Evolutionary conservation across 2,113 vertebrate genomes (phyloP).

Genomic region (Ochotona curzoniae): DNA sequence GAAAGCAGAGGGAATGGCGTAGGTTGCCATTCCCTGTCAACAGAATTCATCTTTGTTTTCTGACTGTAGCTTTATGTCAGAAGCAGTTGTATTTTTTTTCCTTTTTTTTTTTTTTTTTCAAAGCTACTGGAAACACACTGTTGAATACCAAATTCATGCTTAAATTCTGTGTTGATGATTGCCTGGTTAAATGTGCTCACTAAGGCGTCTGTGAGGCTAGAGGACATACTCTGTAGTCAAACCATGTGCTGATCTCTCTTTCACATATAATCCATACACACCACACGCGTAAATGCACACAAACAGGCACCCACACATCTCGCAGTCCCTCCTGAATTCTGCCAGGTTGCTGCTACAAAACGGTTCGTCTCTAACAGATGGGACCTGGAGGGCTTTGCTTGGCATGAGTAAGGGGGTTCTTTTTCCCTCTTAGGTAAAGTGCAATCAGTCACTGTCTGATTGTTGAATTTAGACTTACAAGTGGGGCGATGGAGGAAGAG

Average conservation of each 20-base stretch:
- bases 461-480: constrained; percentile 60
- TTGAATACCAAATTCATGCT: constrained; percentile 67
- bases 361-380: constrained; percentile 73
- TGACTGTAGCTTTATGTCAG: constrained; percentile 75
- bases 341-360: constrained; percentile 73
- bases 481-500: constrained; percentile 32
- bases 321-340: constrained; percentile 68
- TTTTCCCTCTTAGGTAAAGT: constrained; percentile 69
- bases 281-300: constrained; percentile 36
- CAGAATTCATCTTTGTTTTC: constrained; percentile 62
- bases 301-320: constrained; percentile 69
- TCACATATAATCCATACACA: constrained; percentile 53
- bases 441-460: constrained; percentile 66
- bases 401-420: constrained; percentile 54
- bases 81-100: constrained; percentile 43
- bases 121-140: constrained; percentile 56
- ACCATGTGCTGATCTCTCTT: constrained; percentile 78
- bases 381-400: constrained; percentile 61
- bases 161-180: constrained; percentile 48
- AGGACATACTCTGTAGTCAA: constrained; percentile 75
- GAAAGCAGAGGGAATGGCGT: background rate
- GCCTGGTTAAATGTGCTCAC: constrained; percentile 68
- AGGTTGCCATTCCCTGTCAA: background rate
- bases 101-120: background rate
- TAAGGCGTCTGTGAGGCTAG: constrained; percentile 73